Evolutionary conservation across 2,797 vertebrate species (phyloP).

Genomic region (Brachyrhaphis roseni): DNA sequence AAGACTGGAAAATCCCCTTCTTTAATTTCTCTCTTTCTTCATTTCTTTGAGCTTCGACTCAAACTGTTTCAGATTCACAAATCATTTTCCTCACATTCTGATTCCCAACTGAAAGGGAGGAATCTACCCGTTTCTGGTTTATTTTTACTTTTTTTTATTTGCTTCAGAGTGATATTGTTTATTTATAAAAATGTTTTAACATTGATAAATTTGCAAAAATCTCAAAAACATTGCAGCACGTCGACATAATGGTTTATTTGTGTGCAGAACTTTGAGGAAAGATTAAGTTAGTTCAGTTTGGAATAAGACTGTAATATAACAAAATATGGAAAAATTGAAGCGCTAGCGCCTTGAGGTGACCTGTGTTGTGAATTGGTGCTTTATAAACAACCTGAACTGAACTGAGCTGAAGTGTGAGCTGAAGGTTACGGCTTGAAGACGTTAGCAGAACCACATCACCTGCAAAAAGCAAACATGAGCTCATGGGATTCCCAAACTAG

Average conservation of each 20-base stretch:
- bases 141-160: background rate
- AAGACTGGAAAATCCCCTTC: slow-evolving; percentile 58
- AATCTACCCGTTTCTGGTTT: background rate
- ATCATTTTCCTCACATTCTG: background rate
- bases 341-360: background rate
- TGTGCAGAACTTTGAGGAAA: background rate
- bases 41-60: background rate
- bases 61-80: background rate
- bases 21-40: slow-evolving; percentile 13
- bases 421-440: background rate
- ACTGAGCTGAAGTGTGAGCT: background rate
- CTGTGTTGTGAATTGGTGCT: background rate
- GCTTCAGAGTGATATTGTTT: background rate
- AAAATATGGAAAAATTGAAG: background rate
- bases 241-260: background rate
- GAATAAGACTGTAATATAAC: background rate
- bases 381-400: background rate
- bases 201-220: background rate
- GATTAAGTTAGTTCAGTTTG: background rate
- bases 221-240: background rate
- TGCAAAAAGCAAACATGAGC: background rate
- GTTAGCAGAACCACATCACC: background rate
- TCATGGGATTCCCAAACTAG: background rate
- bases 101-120: background rate
- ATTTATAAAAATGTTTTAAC: background rate